phyloP scores from a whole-genome alignment of 2,888 invertebrate species.

The Drosophila stalkeri region DNA sequence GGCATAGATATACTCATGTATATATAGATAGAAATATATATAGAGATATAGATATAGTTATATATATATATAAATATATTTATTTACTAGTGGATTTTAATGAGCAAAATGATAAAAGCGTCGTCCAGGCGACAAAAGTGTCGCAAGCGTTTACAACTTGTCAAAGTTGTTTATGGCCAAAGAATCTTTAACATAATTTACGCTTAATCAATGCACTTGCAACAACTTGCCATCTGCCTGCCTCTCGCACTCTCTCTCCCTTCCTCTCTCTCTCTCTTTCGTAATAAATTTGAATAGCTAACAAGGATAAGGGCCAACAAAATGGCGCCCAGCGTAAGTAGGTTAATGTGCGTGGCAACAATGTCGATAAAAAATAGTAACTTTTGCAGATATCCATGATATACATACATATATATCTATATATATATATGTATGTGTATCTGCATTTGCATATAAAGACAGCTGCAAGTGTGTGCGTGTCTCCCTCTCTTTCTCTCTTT shows the following conservation, averaged over 20 bases:
- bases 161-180: background rate
- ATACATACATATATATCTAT: background rate
- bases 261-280: background rate
- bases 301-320: slow-evolving; percentile 64
- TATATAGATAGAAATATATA: background rate
- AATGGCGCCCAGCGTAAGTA: slow-evolving; percentile 69
- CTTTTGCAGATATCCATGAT: slow-evolving; percentile 20
- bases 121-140: slow-evolving; percentile 51
- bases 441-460: background rate
- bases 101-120: slow-evolving; percentile 40
- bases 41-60: background rate
- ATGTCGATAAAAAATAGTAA: slow-evolving; percentile 70
- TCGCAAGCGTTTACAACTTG: slow-evolving; percentile 19
- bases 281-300: slow-evolving; percentile 70
- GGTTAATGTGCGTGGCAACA: slow-evolving; percentile 70
- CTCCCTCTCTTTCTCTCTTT: slow-evolving; percentile 24
- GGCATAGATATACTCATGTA: too few relatives aligned
- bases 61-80: background rate
- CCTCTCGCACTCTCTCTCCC: background rate
- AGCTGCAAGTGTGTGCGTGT: slow-evolving; percentile 16
- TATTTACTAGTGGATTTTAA: slow-evolving; percentile 29
- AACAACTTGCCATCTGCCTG: background rate
- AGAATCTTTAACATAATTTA: slow-evolving; percentile 4
- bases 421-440: background rate
- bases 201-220: slow-evolving; percentile 17